These are phyloP conservation scores for Macroteleia sp. DNA, from an alignment of 2,888 invertebrate genomes.

Conservation along the genomic window DNA sequence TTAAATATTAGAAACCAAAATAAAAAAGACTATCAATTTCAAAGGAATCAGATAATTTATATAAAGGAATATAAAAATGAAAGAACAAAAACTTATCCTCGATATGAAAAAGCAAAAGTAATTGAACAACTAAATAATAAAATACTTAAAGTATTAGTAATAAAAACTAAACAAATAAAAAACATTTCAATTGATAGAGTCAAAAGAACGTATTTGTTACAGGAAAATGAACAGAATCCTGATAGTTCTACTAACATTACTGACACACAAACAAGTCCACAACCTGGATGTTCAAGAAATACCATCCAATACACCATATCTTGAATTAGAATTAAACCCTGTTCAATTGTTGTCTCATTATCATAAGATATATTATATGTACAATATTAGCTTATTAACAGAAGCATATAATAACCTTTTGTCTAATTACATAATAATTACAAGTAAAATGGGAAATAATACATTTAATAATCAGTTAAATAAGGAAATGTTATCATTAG, in stretches of 20 bases:
- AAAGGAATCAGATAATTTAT: background rate
- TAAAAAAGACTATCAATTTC: background rate
- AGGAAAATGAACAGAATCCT: slow-evolving; percentile 1
- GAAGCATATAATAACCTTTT: background rate
- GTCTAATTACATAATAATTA: background rate
- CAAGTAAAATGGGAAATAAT: background rate
- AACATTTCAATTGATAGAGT: no score
- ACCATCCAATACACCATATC: background rate
- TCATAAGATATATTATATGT: slow-evolving; percentile 5
- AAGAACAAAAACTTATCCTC: background rate
- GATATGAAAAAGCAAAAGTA: slow-evolving; percentile 3
- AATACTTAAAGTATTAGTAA: slow-evolving; percentile 1
- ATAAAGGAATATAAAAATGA: slow-evolving; percentile 3
- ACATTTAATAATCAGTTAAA: background rate
- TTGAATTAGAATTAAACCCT: background rate
- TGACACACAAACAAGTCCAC: no score
- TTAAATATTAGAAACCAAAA: background rate
- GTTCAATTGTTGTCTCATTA: slow-evolving; percentile 6
- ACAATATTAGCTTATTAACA: slow-evolving; percentile 3
- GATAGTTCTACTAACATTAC: background rate
- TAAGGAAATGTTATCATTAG: slow-evolving; percentile 1
- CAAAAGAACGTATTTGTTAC: no score
- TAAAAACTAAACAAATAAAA: slow-evolving; percentile 3
- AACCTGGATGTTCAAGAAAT: background rate
- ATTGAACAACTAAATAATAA: slow-evolving; percentile 9